Percentiles rank a stretch among this genome's conserved stretches.
Conservation (phyloP, 92 coral and sea anemone species). For the Zoanthus gigantus region DNA sequence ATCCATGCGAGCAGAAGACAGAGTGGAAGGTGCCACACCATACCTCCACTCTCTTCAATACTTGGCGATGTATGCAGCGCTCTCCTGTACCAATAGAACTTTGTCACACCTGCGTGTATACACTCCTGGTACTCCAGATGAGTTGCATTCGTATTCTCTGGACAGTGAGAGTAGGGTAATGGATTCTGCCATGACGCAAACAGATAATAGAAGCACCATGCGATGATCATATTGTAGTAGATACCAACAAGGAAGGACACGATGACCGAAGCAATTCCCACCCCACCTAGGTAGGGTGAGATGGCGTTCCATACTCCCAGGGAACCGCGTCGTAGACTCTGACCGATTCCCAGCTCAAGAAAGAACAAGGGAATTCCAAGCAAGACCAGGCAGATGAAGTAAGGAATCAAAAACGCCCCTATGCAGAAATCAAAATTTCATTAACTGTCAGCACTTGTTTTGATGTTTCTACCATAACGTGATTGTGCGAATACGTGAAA, state of each 20-base stretch:
- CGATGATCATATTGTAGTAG: conserved; percentile 92
- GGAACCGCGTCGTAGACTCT: conserved; percentile 87
- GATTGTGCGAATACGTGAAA: too few species aligned
- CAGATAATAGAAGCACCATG: conserved; percentile 92
- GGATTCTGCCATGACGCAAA: conserved; percentile 94
- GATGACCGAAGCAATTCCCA: conserved; percentile 84
- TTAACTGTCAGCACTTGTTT: background rate
- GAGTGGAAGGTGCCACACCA: conserved; percentile 91
- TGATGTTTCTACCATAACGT: background rate
- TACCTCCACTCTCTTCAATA: conserved; percentile 80
- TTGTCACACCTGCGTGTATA: conserved; percentile 77
- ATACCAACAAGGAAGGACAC: conserved; percentile 79
- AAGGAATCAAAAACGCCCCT: conserved; percentile 96
- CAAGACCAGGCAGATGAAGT: conserved; percentile 75
- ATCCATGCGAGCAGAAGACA: conserved; percentile 82
- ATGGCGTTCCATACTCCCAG: conserved; percentile 94
- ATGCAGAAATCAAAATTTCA: background rate
- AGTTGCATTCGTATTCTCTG: conserved; percentile 57
- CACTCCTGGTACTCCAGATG: conserved; percentile 66
- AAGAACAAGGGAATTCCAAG: conserved; percentile 91
- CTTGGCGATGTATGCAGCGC: conserved; percentile 72
- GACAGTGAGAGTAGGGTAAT: conserved; percentile 79
- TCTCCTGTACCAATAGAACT: conserved; percentile 89
- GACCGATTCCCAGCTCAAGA: conserved; percentile 97
- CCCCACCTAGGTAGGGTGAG: conserved; percentile 92